Conservation (phyloP, 1,140 invertebrate species). For the Pseudobourletiella spinata region DNA sequence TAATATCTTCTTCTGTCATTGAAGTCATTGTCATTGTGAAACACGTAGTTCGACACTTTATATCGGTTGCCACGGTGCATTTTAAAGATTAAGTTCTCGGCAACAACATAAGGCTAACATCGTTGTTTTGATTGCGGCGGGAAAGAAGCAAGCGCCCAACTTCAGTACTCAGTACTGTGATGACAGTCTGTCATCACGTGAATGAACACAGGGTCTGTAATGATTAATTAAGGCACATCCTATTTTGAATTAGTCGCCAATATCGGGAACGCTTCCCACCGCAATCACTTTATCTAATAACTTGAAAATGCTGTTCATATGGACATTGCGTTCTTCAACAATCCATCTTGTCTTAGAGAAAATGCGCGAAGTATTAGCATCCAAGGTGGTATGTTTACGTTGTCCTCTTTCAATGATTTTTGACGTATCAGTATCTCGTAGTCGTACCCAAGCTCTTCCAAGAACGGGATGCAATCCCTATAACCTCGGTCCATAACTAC, state of each 20-base stretch:
- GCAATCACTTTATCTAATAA: conserved; percentile 15
- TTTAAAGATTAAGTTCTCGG: too few relatives aligned
- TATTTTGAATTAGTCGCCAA: conserved; percentile 7
- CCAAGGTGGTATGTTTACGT: background rate
- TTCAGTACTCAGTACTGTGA: too few relatives aligned
- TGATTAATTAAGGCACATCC: conserved; percentile 8
- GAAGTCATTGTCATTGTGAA: too few relatives aligned
- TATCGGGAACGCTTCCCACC: conserved; percentile 8
- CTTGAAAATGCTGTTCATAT: conserved; percentile 29
- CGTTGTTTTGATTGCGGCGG: too few relatives aligned
- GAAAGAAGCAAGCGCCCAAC: too few relatives aligned
- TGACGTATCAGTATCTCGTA: conserved; percentile 1
- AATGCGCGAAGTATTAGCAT: conserved; percentile 19
- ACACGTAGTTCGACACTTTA: too few relatives aligned
- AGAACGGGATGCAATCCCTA: background rate
- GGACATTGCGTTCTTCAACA: conserved; percentile 31
- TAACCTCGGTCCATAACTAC: conserved; percentile 19
- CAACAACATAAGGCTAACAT: too few relatives aligned
- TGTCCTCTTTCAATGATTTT: background rate
- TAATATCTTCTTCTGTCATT: too few relatives aligned
- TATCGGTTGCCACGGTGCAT: too few relatives aligned
- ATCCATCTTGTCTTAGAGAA: conserved; percentile 31
- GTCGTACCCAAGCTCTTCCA: background rate
- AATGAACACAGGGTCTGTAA: background rate
- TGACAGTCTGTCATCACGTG: background rate